Evolutionary conservation across 1,140 invertebrate genomes (phyloP), one percentile per base, ranked within the genome.

Genomic region (Pteromalus puparum): DNA sequence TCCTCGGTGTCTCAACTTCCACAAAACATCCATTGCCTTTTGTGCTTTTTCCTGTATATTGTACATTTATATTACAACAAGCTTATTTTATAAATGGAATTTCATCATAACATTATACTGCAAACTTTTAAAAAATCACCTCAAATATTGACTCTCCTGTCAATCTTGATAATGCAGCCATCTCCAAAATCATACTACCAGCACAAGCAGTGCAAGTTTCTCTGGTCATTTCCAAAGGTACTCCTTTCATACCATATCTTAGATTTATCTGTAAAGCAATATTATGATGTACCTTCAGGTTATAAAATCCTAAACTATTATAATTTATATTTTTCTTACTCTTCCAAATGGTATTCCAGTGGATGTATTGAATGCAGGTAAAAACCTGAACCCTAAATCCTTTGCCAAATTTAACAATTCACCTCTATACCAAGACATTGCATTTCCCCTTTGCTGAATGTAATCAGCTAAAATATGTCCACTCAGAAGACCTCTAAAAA

Each of bases 151-250:
- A 94, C 91, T 99, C 97, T 30, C 98, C 98, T 5, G 98, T 98
- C 24, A 99, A 94, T 26, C 99, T 94, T 13, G 98, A 99, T 6
- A 99, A 93, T 15, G 98, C 97, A 21, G 98, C 98, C 95, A 99
- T 98, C 93, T 99, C 99, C 78, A 99, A 92, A 78, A 99, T 97
- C 95, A 99, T 99, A 2, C 98, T 99, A 9, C 99, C 99, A n/a
- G 98, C 98, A 94, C 99, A 99, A 0, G 98, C 98, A 0, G 98
- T 99, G 90, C 98, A 99, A 0, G 98, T 99, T 93, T 99, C 98
- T 70, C 96, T 93, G 0, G 96, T 96, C 82, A 96, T 94, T 89
- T 96, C 95, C 28, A 97, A 89, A 84, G 95, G 94, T 75, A 95
- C 95, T 84, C 95, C 95, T 92, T 96, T 96, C 92, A 99, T 95